Evolutionary conservation across 2,113 vertebrate species (phyloP).

Genomic region (Saimiri boliviensis): DNA sequence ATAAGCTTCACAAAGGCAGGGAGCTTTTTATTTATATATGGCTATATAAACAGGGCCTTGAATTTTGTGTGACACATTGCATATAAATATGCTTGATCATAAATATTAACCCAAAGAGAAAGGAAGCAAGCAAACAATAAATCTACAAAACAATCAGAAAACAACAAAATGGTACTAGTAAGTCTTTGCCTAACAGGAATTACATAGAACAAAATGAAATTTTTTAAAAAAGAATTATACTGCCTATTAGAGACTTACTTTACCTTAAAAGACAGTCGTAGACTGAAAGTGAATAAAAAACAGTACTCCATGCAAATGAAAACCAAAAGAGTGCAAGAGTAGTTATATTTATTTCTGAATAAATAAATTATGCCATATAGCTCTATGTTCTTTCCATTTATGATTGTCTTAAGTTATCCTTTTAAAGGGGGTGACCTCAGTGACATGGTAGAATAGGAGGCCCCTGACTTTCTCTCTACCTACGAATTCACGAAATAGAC

Average conservation of each 20-base stretch:
- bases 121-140: no score
- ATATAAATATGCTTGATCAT: conserved; percentile 15
- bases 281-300: no score
- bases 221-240: no score
- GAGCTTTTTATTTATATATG: not conserved
- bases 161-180: no score
- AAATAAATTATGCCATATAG: not conserved
- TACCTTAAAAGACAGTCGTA: no score
- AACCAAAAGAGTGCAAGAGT: no score
- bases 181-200: no score
- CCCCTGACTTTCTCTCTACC: not conserved
- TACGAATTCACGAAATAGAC: not conserved
- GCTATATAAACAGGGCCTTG: not conserved
- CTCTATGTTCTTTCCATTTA: not conserved
- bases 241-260: no score
- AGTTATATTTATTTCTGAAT: not conserved
- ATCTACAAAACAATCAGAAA: no score
- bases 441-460: not conserved
- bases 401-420: not conserved
- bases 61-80: not conserved
- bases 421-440: not conserved
- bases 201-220: no score
- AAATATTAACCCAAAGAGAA: no score
- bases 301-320: no score
- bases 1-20: not conserved